Base-by-base conservation (phyloP, 2,888 invertebrate species). In the Hofmannophila pseudospretella region DNA sequence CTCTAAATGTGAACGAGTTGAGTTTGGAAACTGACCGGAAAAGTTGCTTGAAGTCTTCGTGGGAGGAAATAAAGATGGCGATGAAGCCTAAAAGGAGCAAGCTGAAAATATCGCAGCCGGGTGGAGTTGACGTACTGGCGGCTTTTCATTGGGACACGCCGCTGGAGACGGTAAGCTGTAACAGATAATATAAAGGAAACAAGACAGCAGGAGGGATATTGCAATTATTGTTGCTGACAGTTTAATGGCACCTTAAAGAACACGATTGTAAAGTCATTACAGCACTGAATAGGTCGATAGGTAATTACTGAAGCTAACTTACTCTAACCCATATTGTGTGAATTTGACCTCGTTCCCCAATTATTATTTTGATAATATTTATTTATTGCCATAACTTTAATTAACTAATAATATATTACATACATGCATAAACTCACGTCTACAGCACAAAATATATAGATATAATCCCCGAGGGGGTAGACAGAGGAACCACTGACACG, bases 91-190 rank as follows among this genome's bases (percentile, higher is more conserved):
- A 7, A 60, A 56, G 22, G 66, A 67, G 65, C 33, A 78, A 76
- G 49, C 41, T 78, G 11, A 60, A 59, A 29, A 76, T 75, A 36
- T 69, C 65, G 1, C 54, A 49, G 20, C 66, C 68, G 0, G 52
- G 56, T 0, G 59, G 64, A 11, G 51, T 53, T 0, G 72, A 72
- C 31, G 54, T 77, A n/a, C 52, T 68, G 1, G 47, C 46, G 1
- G 68, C 68, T 2, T 75, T 74, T 48, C 67, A 72, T 39, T 65
- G 66, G 62, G 67, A 75, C 29, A 75, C 77, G 0, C 68, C 75
- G 1, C 58, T 75, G 5, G 76, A 77, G 62, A 69, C 54, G 42
- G 76, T 74, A 51, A 73, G 76, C 71, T 16, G 16, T 16, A 5
- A 7, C n/a, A 23, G n/a, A 23, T 23, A 23, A n/a, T 23, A 23